Evolutionary conservation across 2,113 vertebrate genomes (phyloP).

Genomic region (Ciconia boyciana): DNA sequence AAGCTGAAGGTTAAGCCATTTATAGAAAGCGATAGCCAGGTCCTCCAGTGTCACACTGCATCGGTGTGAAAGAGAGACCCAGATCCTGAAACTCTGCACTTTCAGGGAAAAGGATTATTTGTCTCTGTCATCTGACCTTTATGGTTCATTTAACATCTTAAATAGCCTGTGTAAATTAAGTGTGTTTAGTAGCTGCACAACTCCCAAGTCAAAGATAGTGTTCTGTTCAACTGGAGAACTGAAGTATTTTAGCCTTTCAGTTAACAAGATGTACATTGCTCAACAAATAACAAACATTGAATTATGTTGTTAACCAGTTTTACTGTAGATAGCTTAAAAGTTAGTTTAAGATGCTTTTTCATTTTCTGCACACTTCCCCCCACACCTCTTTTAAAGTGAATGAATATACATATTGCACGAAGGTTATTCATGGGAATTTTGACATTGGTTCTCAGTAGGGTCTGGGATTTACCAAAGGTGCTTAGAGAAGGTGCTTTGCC

Average conservation of each 20-base stretch:
- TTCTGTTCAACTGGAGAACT: background rate
- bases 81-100: background rate
- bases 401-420: background rate
- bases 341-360: background rate
- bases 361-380: background rate
- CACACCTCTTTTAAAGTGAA: background rate
- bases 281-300: background rate
- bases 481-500: background rate
- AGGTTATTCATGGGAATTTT: background rate
- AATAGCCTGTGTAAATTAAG: slow-evolving; percentile 70
- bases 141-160: slow-evolving; percentile 75
- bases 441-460: background rate
- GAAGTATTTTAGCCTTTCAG: background rate
- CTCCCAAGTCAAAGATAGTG: background rate
- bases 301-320: background rate
- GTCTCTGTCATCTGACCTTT: slow-evolving; percentile 71
- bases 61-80: background rate
- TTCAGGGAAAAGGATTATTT: slow-evolving; percentile 31
- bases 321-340: background rate
- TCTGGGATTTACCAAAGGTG: background rate
- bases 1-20: slow-evolving; percentile 63
- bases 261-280: background rate
- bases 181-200: slow-evolving; percentile 1
- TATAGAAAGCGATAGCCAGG: slow-evolving; percentile 14
- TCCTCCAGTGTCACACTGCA: background rate